Conservation (phyloP, 1,140 invertebrate genomes). For the Centruroides sculpturatus region DNA sequence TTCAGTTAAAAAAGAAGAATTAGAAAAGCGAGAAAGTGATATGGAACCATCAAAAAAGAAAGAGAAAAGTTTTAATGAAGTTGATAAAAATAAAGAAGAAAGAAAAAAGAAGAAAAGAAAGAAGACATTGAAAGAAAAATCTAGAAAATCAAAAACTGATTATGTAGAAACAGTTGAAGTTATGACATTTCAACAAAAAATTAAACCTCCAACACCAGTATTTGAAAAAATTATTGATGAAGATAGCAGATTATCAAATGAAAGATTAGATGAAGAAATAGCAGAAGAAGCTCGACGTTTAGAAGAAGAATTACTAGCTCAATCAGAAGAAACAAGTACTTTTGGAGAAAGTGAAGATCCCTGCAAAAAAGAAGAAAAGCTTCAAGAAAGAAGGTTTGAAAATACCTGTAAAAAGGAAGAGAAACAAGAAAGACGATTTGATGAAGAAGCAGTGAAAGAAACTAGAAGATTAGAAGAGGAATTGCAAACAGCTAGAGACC, state of each 20-base stretch:
- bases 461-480: constrained; percentile 20
- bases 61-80: constrained; percentile 27
- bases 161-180: not conserved
- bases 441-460: constrained; percentile 22
- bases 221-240: constrained; percentile 9
- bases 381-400: constrained; percentile 19
- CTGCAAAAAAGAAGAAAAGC: constrained; percentile 15
- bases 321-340: constrained; percentile 12
- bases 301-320: constrained; percentile 14
- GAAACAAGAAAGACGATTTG: too few species aligned
- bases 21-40: constrained; percentile 9
- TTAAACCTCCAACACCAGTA: constrained; percentile 9
- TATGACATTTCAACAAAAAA: too few species aligned
- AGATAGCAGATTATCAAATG: constrained; percentile 14
- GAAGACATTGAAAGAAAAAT: constrained; percentile 20
- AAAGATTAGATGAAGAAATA: constrained; percentile 17
- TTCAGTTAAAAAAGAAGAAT: constrained; percentile 24
- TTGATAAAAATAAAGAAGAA: constrained; percentile 12
- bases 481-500: constrained; percentile 13
- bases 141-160: constrained; percentile 11
- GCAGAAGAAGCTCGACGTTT: constrained; percentile 15
- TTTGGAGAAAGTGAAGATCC: constrained; percentile 9
- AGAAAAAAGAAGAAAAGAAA: constrained; percentile 33
- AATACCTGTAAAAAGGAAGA: too few species aligned
- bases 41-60: constrained; percentile 38